Conservation (phyloP, 2,888 invertebrate genomes). For the Metallyticus violacea region DNA sequence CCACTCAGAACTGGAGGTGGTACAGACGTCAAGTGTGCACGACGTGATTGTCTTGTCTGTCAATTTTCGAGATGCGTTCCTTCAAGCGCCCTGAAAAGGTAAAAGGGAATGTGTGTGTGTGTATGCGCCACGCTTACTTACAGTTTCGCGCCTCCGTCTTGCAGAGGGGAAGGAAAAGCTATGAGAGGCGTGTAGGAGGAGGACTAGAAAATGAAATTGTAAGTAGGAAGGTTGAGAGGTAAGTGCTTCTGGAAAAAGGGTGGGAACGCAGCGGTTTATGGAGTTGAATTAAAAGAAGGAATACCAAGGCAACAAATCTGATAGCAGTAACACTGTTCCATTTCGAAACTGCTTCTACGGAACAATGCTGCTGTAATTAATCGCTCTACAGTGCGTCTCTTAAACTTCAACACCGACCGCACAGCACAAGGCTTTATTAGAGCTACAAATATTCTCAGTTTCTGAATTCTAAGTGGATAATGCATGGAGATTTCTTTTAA, state of each 20-base stretch:
- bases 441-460: not conserved
- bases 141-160: not conserved
- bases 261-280: not conserved
- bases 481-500: too few relatives aligned
- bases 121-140: too few relatives aligned
- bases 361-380: not conserved
- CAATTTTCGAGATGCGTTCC: not conserved
- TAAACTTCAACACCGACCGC: not conserved
- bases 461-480: too few relatives aligned
- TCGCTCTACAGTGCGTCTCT: not conserved
- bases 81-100: too few relatives aligned
- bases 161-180: not conserved
- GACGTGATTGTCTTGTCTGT: not conserved
- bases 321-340: not conserved
- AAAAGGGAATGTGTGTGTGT: too few relatives aligned
- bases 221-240: not conserved
- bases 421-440: not conserved
- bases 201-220: not conserved
- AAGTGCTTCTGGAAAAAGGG: not conserved
- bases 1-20: not conserved
- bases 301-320: not conserved
- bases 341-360: too few relatives aligned
- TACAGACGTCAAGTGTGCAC: not conserved
- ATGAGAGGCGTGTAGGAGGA: too few relatives aligned
- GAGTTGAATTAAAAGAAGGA: too few relatives aligned